Percentiles rank a stretch among this genome's conserved stretches.
phyloP scores from a whole-genome alignment of 2,113 vertebrate species.

The Illadopsis cleaveri region DNA sequence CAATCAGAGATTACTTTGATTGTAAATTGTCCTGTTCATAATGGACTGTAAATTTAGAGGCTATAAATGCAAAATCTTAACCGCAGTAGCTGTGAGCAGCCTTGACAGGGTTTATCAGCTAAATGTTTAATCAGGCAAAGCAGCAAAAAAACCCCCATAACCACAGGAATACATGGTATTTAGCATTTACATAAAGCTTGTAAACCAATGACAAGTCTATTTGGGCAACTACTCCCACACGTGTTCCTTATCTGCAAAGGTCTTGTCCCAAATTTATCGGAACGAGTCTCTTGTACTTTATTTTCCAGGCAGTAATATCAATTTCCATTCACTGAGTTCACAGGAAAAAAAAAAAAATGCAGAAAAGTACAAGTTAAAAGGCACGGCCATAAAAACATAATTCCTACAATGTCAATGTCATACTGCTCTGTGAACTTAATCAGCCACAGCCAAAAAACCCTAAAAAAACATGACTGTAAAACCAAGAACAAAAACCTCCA shows the following conservation, averaged over 20 bases:
- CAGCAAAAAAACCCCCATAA: slow-evolving; percentile 41
- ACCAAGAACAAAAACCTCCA: neutral
- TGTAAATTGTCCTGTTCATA: neutral
- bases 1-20: neutral
- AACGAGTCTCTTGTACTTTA: neutral
- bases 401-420: neutral
- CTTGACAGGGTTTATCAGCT: slow-evolving; percentile 46
- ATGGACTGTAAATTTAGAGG: neutral
- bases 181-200: slow-evolving; percentile 50
- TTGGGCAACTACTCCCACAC: slow-evolving; percentile 18
- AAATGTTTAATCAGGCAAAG: slow-evolving; percentile 54
- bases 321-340: neutral
- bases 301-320: neutral
- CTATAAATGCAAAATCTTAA: slow-evolving; percentile 10
- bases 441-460: neutral
- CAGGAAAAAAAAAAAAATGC: neutral
- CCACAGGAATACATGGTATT: slow-evolving; percentile 27
- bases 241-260: slow-evolving; percentile 38
- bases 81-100: neutral
- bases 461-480: neutral
- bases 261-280: neutral
- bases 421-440: neutral
- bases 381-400: neutral
- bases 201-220: slow-evolving; percentile 34
- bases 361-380: neutral